These are phyloP conservation scores for Pachyrhynchus sulphureomaculatus DNA, from an alignment of 1,140 invertebrate genomes.

Conservation along the genomic window DNA sequence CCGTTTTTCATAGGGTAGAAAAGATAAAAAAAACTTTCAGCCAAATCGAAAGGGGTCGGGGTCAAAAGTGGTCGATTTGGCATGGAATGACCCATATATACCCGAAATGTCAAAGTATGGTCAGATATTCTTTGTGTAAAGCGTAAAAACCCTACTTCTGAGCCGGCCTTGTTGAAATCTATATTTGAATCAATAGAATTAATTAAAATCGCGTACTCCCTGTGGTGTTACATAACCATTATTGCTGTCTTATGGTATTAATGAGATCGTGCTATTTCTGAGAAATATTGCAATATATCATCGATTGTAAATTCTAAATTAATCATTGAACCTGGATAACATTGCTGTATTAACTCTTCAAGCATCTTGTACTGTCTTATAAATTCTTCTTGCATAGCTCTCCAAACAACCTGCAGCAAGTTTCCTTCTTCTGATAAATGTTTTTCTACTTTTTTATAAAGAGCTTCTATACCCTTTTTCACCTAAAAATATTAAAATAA, in stretches of 20 bases:
- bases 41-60: too few relatives aligned
- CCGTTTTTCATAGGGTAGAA: too few relatives aligned
- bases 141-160: too few relatives aligned
- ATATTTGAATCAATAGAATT: too few relatives aligned
- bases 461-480: slow-evolving; percentile 90
- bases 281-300: slow-evolving; percentile 95
- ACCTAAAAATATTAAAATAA: slow-evolving; percentile 57
- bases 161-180: too few relatives aligned
- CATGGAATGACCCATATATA: too few relatives aligned
- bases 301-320: slow-evolving; percentile 94
- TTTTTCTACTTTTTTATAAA: slow-evolving; percentile 97
- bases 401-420: slow-evolving; percentile 95
- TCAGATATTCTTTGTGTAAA: too few relatives aligned
- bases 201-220: neutral
- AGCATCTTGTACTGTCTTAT: slow-evolving; percentile 95
- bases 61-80: too few relatives aligned
- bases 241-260: slow-evolving; percentile 49
- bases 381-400: slow-evolving; percentile 99
- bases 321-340: slow-evolving; percentile 96
- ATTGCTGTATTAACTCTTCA: slow-evolving; percentile 90
- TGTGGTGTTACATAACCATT: neutral
- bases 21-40: too few relatives aligned
- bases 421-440: slow-evolving; percentile 95
- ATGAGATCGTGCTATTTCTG: slow-evolving; percentile 96
- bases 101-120: too few relatives aligned